These are phyloP conservation scores for Zosterops japonicus DNA, from an alignment of 2,113 vertebrate species.

Conservation along the genomic window DNA sequence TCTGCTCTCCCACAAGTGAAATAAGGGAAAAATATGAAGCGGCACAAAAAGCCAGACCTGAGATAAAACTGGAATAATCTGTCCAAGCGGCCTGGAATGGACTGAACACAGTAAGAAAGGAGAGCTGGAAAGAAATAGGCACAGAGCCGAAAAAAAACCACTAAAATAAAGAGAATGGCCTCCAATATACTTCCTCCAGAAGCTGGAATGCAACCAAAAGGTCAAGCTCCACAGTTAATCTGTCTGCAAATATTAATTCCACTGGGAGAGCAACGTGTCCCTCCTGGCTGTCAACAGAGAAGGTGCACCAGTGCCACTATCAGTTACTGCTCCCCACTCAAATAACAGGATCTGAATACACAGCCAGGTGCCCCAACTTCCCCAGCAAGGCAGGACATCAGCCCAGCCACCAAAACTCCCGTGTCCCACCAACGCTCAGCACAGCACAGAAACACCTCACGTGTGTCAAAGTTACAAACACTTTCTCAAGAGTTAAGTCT, in stretches of 20 bases:
- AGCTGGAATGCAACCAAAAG: background rate
- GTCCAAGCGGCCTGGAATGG: background rate
- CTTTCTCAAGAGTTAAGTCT: background rate
- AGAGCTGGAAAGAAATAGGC: background rate
- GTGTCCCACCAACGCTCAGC: background rate
- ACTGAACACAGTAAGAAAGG: background rate
- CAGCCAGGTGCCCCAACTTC: background rate
- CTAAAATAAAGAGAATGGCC: background rate
- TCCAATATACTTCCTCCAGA: background rate
- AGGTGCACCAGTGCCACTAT: background rate
- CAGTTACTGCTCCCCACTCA: background rate
- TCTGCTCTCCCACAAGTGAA: background rate
- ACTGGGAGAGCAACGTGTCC: background rate
- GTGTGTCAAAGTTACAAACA: background rate
- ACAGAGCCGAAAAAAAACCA: background rate
- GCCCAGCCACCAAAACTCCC: background rate
- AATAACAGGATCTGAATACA: background rate
- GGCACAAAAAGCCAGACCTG: background rate
- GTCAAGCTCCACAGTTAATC: background rate
- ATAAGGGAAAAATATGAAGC: background rate
- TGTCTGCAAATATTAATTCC: background rate
- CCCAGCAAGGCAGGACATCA: background rate
- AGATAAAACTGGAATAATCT: background rate
- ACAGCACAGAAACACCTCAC: rapidly evolving
- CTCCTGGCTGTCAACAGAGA: background rate